Base-by-base conservation (phyloP, 1,140 invertebrate genomes). In the Neelides sp. region DNA sequence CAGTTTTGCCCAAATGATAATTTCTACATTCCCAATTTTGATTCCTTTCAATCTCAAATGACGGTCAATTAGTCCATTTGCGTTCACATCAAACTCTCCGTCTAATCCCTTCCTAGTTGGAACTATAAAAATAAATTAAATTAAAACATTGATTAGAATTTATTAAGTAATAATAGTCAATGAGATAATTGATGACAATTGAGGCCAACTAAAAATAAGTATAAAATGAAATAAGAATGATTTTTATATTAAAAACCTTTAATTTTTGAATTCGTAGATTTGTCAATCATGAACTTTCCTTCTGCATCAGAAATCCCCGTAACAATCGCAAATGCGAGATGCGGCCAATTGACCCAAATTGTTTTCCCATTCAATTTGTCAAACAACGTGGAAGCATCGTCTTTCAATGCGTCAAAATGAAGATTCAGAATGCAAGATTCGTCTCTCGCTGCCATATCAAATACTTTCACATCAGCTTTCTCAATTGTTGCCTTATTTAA, bases 331-430 rank as follows among this genome's bases (percentile, higher is more conserved):
- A 12, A 50, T 26, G 76, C 72, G 20, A 96, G 70, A 71, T 92
- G 83, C 4, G 93, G 92, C 90, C 91, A 96, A 3, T 75, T 75
- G 0, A 89, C 83, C 70, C 77, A 84, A 1, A 93, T 73, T 20
- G 69, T 71, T 63, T 82, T 79, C 0, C 82, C 83, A 12, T 93
- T 63, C 32, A 83, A 64, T 26, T 81, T 67, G 1, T 72, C 63
- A 4, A 80, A 77, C 4, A 54, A 13, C 1, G 8, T 40, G 28
- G 46, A 15, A 40, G 8, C 22, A 4, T 19, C 27, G 17, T 48
- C 46, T 19, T 36, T 22, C 4, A 83, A 59, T 2, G 69, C 63
- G 15, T 70, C 64, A 0, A 73, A 47, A 4, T 54, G 47, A 5
- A 65, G 32, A 39, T 70, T 68, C 2, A 98, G 61, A 22, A 96